Conservation (phyloP, 2,113 vertebrate species). For the Arizona elegans region DNA sequence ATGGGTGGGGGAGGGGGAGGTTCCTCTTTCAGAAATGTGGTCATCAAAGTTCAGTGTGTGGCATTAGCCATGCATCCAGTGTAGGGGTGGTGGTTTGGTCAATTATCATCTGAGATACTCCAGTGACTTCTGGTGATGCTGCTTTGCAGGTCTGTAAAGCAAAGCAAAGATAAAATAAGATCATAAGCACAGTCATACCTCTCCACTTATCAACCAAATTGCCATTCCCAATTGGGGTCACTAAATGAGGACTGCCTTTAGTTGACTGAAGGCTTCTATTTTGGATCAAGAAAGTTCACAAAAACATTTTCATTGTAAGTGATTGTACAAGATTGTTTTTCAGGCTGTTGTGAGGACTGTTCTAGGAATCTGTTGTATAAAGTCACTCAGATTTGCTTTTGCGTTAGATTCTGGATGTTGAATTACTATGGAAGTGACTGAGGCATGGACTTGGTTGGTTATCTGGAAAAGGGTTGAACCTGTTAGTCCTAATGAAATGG, state of each 20-base stretch:
- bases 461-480: not conserved
- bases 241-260: not conserved
- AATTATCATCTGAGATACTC: not conserved
- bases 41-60: not conserved
- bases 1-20: not conserved
- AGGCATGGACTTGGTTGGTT: not conserved
- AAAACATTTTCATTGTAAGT: no score
- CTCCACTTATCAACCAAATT: not conserved
- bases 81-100: not conserved
- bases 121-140: not conserved
- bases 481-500: not conserved
- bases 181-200: no score
- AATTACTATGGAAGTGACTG: not conserved
- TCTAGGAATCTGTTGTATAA: no score
- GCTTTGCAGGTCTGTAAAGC: not conserved
- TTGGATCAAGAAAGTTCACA: no score
- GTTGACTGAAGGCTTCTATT: no score
- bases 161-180: not conserved
- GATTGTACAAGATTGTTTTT: not conserved
- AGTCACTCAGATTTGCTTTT: no score
- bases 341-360: no score
- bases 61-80: not conserved
- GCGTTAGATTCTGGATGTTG: not conserved
- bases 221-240: not conserved
- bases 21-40: not conserved